phyloP scores from a whole-genome alignment of 2,797 vertebrate genomes.

The Tauraco hartlaubi region DNA sequence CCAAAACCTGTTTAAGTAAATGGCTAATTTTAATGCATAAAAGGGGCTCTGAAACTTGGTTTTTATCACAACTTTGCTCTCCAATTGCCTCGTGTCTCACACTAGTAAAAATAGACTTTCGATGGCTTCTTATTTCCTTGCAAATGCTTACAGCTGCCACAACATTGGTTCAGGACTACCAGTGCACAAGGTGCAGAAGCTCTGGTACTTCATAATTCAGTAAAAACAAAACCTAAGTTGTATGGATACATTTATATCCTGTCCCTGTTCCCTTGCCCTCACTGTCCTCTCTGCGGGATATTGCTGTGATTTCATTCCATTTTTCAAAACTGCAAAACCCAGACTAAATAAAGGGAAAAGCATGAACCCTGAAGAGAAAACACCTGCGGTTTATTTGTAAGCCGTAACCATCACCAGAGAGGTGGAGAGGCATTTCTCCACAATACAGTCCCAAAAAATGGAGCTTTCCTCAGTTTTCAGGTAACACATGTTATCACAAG shows the following conservation, averaged over 20 bases:
- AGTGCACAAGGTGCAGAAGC: not conserved
- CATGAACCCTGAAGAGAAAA: not conserved
- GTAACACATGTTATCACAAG: not conserved
- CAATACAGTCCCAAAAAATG: not conserved
- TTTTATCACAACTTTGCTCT: not conserved
- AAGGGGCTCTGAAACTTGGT: not conserved
- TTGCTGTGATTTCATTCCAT: not conserved
- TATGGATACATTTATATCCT: not conserved
- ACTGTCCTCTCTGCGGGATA: accelerated
- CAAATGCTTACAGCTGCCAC: not conserved
- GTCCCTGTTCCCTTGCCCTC: not conserved
- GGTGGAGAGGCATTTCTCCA: not conserved
- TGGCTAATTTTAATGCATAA: not conserved
- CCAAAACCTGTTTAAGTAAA: not conserved
- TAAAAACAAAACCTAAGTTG: not conserved
- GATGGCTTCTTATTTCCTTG: not conserved
- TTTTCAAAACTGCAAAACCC: not conserved
- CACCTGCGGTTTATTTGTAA: not conserved
- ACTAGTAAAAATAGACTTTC: not conserved
- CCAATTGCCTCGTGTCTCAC: not conserved
- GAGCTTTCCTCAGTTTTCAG: not conserved
- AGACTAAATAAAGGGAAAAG: not conserved
- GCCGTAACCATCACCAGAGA: not conserved
- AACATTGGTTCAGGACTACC: not conserved
- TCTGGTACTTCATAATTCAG: not conserved